Evolutionary conservation across 2,797 vertebrate species (phyloP).

Genomic region (Labroides dimidiatus): DNA sequence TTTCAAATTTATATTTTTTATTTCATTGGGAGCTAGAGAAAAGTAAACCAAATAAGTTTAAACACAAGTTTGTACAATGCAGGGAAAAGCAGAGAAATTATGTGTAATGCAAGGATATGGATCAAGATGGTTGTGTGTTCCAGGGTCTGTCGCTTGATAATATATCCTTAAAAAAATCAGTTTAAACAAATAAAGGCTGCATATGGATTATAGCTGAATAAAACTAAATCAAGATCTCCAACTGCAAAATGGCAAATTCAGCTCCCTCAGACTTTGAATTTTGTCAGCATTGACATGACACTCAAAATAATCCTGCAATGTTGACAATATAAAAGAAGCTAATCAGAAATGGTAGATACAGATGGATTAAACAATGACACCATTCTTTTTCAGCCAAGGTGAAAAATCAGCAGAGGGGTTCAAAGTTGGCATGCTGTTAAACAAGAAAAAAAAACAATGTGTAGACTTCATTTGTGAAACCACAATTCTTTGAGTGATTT

Average conservation of each 20-base stretch:
- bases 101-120: slow-evolving; percentile 53
- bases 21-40: slow-evolving; percentile 82
- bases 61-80: slow-evolving; percentile 77
- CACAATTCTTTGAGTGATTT: slow-evolving; percentile 66
- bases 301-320: slow-evolving; percentile 73
- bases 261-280: slow-evolving; percentile 62
- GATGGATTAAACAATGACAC: slow-evolving; percentile 70
- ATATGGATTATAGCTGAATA: slow-evolving; percentile 38
- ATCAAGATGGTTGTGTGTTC: slow-evolving; percentile 55
- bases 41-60: slow-evolving; percentile 80
- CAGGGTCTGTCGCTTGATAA: slow-evolving; percentile 33
- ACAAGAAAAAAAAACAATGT: slow-evolving; percentile 24
- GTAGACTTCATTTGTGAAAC: slow-evolving; percentile 66
- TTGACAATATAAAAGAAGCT: slow-evolving; percentile 78
- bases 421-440: slow-evolving; percentile 73
- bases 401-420: slow-evolving; percentile 63
- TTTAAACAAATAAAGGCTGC: slow-evolving; percentile 8
- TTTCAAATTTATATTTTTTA: slow-evolving; percentile 82
- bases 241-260: slow-evolving; percentile 54
- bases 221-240: slow-evolving; percentile 41
- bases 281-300: slow-evolving; percentile 58
- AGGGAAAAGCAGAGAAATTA: slow-evolving; percentile 61
- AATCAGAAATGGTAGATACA: slow-evolving; percentile 80
- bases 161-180: slow-evolving; percentile 25
- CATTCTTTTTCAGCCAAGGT: slow-evolving; percentile 68